Evolutionary conservation across 2,888 invertebrate species (phyloP).

Genomic region (Oxytorus armatus): DNA sequence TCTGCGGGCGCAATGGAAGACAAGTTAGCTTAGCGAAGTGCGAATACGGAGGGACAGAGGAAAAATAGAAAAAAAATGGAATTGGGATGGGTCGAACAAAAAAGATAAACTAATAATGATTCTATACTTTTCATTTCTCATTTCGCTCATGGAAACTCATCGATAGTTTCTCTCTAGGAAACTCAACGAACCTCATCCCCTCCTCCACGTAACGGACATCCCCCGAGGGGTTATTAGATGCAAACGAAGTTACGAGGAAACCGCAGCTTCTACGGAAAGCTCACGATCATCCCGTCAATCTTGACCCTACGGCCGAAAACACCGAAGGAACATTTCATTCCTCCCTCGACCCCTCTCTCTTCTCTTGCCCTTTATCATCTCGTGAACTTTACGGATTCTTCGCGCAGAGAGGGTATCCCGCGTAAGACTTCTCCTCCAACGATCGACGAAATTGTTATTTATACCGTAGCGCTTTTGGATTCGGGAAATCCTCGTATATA

Average conservation of each 20-base stretch:
- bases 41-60: too few species aligned
- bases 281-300: constrained; percentile 64
- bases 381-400: constrained; percentile 52
- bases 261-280: constrained; percentile 29
- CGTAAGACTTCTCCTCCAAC: constrained; percentile 52
- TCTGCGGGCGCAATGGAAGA: too few species aligned
- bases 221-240: constrained; percentile 53
- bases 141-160: constrained; percentile 11
- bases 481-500: constrained; percentile 46
- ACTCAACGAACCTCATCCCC: background rate
- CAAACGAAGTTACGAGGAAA: constrained; percentile 65
- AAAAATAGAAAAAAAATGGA: too few species aligned
- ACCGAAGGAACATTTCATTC: constrained; percentile 10
- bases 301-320: constrained; percentile 60
- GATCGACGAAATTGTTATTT: constrained; percentile 66
- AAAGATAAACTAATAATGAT: too few species aligned
- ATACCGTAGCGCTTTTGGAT: constrained; percentile 48
- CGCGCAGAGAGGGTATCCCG: constrained; percentile 45
- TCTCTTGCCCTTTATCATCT: constrained; percentile 11
- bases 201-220: constrained; percentile 13
- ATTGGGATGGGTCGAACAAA: too few species aligned
- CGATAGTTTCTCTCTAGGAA: constrained; percentile 35
- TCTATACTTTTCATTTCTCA: constrained; percentile 43
- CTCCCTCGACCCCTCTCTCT: background rate
- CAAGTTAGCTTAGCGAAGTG: too few species aligned